A percentile compares a stretch with the other conserved stretches of the same genome.
These are phyloP conservation scores for Automeris io DNA, from an alignment of 2,888 invertebrate species.

Conservation along the genomic window DNA sequence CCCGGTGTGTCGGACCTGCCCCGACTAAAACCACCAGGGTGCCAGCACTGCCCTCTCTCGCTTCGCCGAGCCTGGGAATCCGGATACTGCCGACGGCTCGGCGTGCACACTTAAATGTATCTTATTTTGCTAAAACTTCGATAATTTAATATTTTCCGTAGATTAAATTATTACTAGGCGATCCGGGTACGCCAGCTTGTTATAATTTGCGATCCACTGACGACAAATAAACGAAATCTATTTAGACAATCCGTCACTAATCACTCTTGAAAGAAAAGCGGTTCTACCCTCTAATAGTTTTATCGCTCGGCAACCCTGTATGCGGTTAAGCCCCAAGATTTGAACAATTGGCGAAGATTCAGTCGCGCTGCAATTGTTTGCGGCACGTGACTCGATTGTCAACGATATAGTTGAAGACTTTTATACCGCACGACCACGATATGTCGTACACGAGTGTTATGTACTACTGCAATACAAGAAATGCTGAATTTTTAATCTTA, in stretches of 20 bases:
- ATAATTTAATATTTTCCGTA: neutral
- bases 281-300: conserved; percentile 40
- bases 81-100: no score
- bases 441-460: neutral
- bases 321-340: conserved; percentile 71
- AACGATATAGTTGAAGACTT: conserved; percentile 23
- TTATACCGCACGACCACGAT: conserved; percentile 13
- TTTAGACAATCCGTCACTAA: conserved; percentile 12
- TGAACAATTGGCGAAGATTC: conserved; percentile 63
- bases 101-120: no score
- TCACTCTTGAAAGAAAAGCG: conserved; percentile 13
- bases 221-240: conserved; percentile 12
- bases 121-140: neutral
- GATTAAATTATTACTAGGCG: no score
- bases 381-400: conserved; percentile 47
- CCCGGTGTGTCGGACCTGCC: no score
- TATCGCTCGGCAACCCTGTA: conserved; percentile 56
- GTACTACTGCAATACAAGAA: no score
- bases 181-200: no score
- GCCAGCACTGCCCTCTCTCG: no score
- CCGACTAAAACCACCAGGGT: no score
- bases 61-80: no score
- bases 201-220: no score
- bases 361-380: conserved; percentile 51
- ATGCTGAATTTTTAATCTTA: no score